Conservation (phyloP, 2,113 vertebrate genomes). For the Jaculus jaculus region DNA sequence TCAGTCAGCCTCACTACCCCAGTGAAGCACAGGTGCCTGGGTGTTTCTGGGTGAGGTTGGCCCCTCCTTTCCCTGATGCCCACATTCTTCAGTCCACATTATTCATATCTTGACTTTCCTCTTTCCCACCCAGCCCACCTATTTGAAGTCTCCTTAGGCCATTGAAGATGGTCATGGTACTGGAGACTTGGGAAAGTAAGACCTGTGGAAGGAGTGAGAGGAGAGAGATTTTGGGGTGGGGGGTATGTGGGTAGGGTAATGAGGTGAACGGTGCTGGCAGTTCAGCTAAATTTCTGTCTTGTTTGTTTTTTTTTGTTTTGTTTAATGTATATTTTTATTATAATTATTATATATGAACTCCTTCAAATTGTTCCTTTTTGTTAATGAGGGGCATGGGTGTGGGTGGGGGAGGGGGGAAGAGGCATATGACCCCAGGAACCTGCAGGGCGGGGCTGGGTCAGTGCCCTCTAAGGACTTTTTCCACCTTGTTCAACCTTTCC, state of each 20-base stretch:
- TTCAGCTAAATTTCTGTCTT: constrained; percentile 79
- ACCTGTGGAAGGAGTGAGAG: constrained; percentile 28
- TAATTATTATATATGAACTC: constrained; percentile 82
- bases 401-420: constrained; percentile 68
- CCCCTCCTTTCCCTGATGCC: not conserved
- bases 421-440: constrained; percentile 77
- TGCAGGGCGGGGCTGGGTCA: constrained; percentile 81
- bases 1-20: not conserved
- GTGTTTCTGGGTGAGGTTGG: not conserved
- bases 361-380: constrained; percentile 79
- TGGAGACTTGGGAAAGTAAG: constrained; percentile 57
- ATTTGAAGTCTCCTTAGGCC: constrained; percentile 70
- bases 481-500: constrained; percentile 80
- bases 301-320: constrained; percentile 74
- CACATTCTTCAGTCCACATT: not conserved
- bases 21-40: not conserved
- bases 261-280: constrained; percentile 79
- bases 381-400: constrained; percentile 72
- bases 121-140: constrained; percentile 16
- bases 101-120: not conserved
- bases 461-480: constrained; percentile 77
- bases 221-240: constrained; percentile 14
- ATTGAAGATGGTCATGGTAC: constrained; percentile 71
- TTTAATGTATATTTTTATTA: constrained; percentile 83
- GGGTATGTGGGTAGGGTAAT: not conserved